phyloP scores from a whole-genome alignment of 2,888 invertebrate genomes.

The Seladonia tumulorum region DNA sequence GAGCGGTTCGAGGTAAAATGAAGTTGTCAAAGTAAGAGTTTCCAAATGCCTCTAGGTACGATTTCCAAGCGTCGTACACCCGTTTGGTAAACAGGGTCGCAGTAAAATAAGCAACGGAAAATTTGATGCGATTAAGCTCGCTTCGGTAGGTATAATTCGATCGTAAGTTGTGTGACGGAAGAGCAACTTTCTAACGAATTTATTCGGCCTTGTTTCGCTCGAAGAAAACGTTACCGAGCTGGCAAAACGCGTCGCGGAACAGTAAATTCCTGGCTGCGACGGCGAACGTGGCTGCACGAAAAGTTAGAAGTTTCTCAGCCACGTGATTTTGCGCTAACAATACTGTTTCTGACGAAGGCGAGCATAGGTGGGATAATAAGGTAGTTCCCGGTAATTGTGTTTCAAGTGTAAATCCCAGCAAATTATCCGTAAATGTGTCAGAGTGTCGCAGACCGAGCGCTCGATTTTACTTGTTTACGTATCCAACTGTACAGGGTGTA shows the following conservation, averaged over 20 bases:
- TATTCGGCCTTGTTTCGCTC: slow-evolving; percentile 8
- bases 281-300: neutral
- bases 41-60: neutral
- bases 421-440: neutral
- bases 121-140: slow-evolving; percentile 30
- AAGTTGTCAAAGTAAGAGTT: neutral
- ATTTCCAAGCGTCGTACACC: neutral
- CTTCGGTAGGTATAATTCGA: slow-evolving; percentile 31
- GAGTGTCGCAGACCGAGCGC: neutral
- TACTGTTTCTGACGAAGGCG: neutral
- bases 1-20: neutral
- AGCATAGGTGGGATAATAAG: neutral
- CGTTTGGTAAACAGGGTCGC: neutral
- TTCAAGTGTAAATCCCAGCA: neutral
- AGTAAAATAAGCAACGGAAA: slow-evolving; percentile 21
- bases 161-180: slow-evolving; percentile 11
- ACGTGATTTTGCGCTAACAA: neutral
- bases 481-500: neutral
- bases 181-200: slow-evolving; percentile 35
- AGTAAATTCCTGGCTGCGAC: neutral
- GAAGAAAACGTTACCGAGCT: slow-evolving; percentile 9
- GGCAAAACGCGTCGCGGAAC: neutral
- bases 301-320: neutral
- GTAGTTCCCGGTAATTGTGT: neutral
- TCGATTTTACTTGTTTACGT: neutral